Evolutionary conservation across 1,140 invertebrate genomes (phyloP), one percentile per base, ranked within the genome.

Genomic region (Stegodyphus mimosarum): DNA sequence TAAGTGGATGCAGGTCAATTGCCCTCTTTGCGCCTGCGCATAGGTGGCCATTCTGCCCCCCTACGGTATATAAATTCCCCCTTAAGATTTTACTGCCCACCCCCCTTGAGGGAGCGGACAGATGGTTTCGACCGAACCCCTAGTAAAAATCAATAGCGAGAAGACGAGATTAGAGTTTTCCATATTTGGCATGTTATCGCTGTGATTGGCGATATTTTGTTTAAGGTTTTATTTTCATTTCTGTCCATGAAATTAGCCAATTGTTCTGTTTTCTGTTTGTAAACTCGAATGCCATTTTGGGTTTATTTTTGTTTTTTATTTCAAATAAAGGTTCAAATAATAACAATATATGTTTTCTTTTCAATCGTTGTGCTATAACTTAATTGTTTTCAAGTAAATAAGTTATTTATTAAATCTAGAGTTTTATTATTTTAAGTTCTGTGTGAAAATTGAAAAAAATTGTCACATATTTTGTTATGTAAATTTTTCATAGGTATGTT

Each of bases 61-160:
- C 81, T 15, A 13, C 49, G 55, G 80, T 83, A 51, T 66, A 74
- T 48, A 53, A 18, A 50, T 18, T 52, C 71, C 76, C 80, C 81
- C 81, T 75, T 84, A 84, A 75, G 72, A 70, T 13, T 75, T 67
- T 73, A n/a, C 80, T 81, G 69, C 80, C 79, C 80, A 74, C 64
- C 67, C 81, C 73, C 72, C 80, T 60, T 75, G 50, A 81, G 79
- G 79, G 79, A 81, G 69, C 55, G 52, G 53, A 63, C 81, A 84
- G 81, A 84, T 84, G 81, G 81, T 84, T 84, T 75, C 73, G 81
- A 76, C 81, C 72, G 81, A 75, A 84, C 81, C 72, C 77, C 80
- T 66, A 49, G 50, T 75, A 55, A 75, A 84, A 84, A 84, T 84
- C 81, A 84, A 84, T 84, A 84, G 81, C 70, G 64, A 67, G 2